Percentiles rank a stretch among this genome's conserved stretches.
These are phyloP conservation scores for Morone chrysops DNA, from an alignment of 2,113 vertebrate species.

Conservation along the genomic window DNA sequence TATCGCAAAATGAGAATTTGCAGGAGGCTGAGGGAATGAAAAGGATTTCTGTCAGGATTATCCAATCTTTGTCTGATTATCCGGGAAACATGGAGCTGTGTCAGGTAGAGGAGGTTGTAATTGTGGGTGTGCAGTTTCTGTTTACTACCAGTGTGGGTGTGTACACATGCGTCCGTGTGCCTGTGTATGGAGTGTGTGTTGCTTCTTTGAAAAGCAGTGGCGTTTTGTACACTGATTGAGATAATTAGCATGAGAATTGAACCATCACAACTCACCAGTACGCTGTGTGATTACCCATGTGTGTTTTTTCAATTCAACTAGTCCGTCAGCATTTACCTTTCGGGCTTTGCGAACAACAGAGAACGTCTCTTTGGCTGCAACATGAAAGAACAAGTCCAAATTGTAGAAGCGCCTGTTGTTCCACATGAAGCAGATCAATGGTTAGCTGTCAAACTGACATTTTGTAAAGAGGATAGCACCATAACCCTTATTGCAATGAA, in stretches of 20 bases:
- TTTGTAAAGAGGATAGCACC: slow-evolving; percentile 39
- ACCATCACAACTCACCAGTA: slow-evolving; percentile 79
- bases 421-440: slow-evolving; percentile 66
- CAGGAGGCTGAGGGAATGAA: slow-evolving; percentile 66
- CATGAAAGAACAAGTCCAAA: slow-evolving; percentile 64
- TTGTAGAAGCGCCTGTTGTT: slow-evolving; percentile 44
- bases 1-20: slow-evolving; percentile 72
- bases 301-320: slow-evolving; percentile 52
- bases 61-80: slow-evolving; percentile 77
- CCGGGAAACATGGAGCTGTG: slow-evolving; percentile 66
- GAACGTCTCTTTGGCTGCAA: slow-evolving; percentile 56
- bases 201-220: slow-evolving; percentile 66
- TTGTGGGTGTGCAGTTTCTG: slow-evolving; percentile 63
- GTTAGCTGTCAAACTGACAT: slow-evolving; percentile 61
- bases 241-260: slow-evolving; percentile 85
- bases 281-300: slow-evolving; percentile 73
- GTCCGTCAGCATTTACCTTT: slow-evolving; percentile 60
- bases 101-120: slow-evolving; percentile 73
- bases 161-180: neutral
- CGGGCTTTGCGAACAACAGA: slow-evolving; percentile 18
- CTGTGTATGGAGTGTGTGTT: slow-evolving; percentile 25
- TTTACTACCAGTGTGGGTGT: slow-evolving; percentile 45
- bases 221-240: slow-evolving; percentile 77
- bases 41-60: slow-evolving; percentile 80
- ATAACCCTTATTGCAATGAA: slow-evolving; percentile 47